Conservation (phyloP, 2,888 invertebrate species). For the Tupiocoris notatus region DNA sequence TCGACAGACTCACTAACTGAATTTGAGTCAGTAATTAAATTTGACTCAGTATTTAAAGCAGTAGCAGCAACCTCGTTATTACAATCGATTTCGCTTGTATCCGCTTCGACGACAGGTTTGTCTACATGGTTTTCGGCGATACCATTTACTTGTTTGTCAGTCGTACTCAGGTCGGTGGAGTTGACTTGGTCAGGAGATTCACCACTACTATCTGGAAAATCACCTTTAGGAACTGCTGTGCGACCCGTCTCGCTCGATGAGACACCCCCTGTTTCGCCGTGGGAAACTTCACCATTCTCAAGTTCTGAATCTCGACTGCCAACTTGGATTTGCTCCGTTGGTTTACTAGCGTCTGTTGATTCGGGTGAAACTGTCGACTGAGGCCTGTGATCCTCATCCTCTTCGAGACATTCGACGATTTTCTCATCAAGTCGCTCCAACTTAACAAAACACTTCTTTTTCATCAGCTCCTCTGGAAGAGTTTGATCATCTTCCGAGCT, state of each 20-base stretch:
- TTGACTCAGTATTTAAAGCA: no score
- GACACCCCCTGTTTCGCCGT: not conserved
- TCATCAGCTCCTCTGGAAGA: not conserved
- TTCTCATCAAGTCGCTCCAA: conserved; percentile 19
- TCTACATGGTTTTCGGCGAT: not conserved
- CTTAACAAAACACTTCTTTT: conserved; percentile 19
- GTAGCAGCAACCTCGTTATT: no score
- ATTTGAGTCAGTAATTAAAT: no score
- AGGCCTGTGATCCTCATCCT: not conserved
- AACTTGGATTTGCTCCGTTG: not conserved
- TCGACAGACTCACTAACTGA: no score
- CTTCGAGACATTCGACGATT: not conserved
- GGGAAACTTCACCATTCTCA: not conserved
- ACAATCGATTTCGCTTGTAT: not conserved
- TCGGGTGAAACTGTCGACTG: not conserved
- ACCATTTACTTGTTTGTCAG: not conserved
- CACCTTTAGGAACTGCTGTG: not conserved
- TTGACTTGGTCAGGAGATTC: no score
- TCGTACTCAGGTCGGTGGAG: no score
- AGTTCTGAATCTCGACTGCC: not conserved
- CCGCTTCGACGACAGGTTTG: not conserved
- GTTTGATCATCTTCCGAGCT: not conserved
- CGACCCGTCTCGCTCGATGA: not conserved
- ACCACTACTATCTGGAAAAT: not conserved
- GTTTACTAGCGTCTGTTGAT: not conserved